Conservation (phyloP, 2,113 vertebrate species). For the Grallaria varia region DNA sequence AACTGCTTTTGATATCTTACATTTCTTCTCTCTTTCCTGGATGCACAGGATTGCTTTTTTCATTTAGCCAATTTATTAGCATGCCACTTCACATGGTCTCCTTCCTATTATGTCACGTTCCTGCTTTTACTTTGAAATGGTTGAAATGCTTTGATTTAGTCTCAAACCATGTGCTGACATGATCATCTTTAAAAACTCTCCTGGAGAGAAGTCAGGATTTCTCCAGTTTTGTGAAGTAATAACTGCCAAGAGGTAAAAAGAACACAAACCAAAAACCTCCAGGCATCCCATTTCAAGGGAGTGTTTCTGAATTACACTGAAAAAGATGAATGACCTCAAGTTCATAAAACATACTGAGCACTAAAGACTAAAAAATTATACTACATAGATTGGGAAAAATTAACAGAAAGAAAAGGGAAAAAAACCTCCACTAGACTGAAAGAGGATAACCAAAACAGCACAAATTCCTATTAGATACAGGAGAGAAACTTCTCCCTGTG, state of each 20-base stretch:
- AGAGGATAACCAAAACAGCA: background rate
- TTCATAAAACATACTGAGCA: slow-evolving; percentile 12
- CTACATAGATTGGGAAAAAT: background rate
- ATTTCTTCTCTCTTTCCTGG: background rate
- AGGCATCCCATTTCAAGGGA: background rate
- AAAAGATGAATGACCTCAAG: background rate
- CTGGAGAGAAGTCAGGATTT: background rate
- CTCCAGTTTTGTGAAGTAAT: background rate
- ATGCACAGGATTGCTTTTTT: slow-evolving; percentile 1
- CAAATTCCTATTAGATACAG: background rate
- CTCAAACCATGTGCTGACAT: background rate
- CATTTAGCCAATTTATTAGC: slow-evolving; percentile 21
- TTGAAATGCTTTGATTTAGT: slow-evolving; percentile 32
- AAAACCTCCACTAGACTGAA: fast-evolving
- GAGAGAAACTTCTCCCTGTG: background rate
- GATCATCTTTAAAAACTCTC: slow-evolving; percentile 23
- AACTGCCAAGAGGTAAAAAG: background rate
- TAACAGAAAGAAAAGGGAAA: background rate
- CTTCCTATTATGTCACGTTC: slow-evolving; percentile 5
- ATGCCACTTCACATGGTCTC: background rate
- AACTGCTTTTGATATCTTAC: slow-evolving; percentile 28
- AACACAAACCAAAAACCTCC: background rate
- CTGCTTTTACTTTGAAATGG: slow-evolving; percentile 6
- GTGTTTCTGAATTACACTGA: background rate
- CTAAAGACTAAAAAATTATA: background rate